phyloP scores from a whole-genome alignment of 2,797 vertebrate species.

The Miichthys miiuy region DNA sequence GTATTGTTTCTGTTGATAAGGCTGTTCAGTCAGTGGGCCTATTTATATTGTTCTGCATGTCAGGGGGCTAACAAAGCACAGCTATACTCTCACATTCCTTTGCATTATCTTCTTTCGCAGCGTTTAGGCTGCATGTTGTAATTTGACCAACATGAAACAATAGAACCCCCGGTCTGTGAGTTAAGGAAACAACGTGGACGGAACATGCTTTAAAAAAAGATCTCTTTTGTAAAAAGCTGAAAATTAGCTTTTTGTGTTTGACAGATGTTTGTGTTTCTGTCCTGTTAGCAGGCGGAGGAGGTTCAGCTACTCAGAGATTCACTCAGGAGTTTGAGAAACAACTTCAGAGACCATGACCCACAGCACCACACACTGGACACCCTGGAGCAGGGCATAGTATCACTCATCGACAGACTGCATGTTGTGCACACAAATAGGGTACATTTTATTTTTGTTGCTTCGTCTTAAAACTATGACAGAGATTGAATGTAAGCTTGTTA shows the following conservation, averaged over 20 bases:
- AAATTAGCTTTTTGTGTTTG: constrained; percentile 7
- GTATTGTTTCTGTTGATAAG: constrained; percentile 51
- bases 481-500: neutral
- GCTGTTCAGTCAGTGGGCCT: neutral
- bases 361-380: constrained; percentile 99
- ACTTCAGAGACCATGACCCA: constrained; percentile 94
- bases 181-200: neutral
- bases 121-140: neutral
- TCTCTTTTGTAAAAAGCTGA: no score
- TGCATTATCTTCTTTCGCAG: neutral
- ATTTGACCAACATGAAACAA: neutral
- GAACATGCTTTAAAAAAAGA: neutral
- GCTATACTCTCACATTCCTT: neutral
- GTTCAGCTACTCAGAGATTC: constrained; percentile 94
- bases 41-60: constrained; percentile 1
- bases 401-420: constrained; percentile 93
- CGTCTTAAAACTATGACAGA: neutral
- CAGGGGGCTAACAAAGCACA: neutral
- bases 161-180: neutral
- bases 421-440: constrained; percentile 86
- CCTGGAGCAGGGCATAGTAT: constrained; percentile 95
- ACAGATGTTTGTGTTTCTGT: constrained; percentile 18
- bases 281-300: constrained; percentile 86
- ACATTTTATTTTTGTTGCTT: neutral
- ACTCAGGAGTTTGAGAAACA: constrained; percentile 94